phyloP scores from a whole-genome alignment of 2,888 invertebrate genomes.

The Deroplatys truncata region DNA sequence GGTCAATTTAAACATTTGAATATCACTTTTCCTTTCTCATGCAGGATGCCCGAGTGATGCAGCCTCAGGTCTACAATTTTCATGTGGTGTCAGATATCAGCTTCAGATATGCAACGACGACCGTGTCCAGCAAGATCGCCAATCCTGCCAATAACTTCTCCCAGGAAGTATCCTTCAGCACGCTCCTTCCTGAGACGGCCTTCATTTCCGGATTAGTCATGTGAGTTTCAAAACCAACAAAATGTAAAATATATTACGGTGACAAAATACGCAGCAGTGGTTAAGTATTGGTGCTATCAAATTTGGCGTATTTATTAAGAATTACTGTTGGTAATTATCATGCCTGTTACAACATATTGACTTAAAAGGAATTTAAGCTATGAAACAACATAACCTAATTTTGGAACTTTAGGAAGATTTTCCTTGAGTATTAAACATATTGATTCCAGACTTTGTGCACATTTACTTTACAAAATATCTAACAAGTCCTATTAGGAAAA shows the following conservation, averaged over 20 bases:
- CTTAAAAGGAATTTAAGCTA: too few species aligned
- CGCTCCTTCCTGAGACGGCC: constrained; percentile 64
- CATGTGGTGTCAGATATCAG: constrained; percentile 58
- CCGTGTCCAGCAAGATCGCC: constrained; percentile 58
- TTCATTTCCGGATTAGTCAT: constrained; percentile 66
- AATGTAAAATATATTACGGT: too few species aligned
- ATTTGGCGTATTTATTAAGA: background rate
- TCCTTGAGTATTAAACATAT: too few species aligned
- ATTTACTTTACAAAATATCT: too few species aligned
- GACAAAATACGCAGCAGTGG: too few species aligned
- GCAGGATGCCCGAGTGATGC: constrained; percentile 1
- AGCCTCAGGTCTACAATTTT: constrained; percentile 56
- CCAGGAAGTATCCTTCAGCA: constrained; percentile 61
- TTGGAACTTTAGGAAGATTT: too few species aligned
- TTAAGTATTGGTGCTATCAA: too few species aligned
- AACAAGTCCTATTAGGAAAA: too few species aligned
- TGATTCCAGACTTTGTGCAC: too few species aligned
- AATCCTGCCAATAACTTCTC: constrained; percentile 54
- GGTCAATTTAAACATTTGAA: background rate
- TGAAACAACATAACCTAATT: too few species aligned
- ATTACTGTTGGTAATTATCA: too few species aligned
- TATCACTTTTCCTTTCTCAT: background rate
- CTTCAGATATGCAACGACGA: constrained; percentile 62
- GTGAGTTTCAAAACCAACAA: constrained; percentile 43
- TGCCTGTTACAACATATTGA: too few species aligned